Conservation (phyloP, 1,140 invertebrate species). For the Octopus bimaculoides region DNA sequence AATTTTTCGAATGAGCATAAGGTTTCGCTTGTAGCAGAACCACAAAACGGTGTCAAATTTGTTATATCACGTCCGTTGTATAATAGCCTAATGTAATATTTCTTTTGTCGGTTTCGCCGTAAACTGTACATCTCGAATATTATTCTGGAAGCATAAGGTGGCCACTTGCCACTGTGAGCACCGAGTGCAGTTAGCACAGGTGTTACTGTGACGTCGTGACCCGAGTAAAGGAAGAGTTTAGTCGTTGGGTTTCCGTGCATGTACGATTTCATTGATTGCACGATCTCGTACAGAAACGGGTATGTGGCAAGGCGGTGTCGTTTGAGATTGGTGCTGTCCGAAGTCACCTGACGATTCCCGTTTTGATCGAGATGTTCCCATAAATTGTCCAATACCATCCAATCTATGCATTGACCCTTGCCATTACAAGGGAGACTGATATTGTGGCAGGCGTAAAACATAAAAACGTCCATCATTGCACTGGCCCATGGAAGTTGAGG, state of each 20-base stretch:
- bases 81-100: constrained; percentile 76
- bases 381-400: constrained; percentile 40
- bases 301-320: constrained; percentile 47
- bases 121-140: constrained; percentile 70
- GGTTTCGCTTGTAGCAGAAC: constrained; percentile 22
- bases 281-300: constrained; percentile 54
- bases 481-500: constrained; percentile 20
- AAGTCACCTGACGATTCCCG: constrained; percentile 34
- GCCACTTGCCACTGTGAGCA: constrained; percentile 63
- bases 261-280: constrained; percentile 70
- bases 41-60: constrained; percentile 75
- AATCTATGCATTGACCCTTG: constrained; percentile 26
- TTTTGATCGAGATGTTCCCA: constrained; percentile 46
- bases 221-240: constrained; percentile 82
- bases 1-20: constrained; percentile 52
- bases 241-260: constrained; percentile 75
- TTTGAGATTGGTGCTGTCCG: constrained; percentile 23
- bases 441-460: constrained; percentile 81
- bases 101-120: constrained; percentile 52
- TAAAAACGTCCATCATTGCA: constrained; percentile 74
- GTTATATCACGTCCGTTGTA: constrained; percentile 87
- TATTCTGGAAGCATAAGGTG: constrained; percentile 79
- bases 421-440: constrained; percentile 70
- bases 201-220: constrained; percentile 85
- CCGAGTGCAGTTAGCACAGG: constrained; percentile 78